Conservation (phyloP, 2,888 invertebrate species). For the Thelaira solivaga region DNA sequence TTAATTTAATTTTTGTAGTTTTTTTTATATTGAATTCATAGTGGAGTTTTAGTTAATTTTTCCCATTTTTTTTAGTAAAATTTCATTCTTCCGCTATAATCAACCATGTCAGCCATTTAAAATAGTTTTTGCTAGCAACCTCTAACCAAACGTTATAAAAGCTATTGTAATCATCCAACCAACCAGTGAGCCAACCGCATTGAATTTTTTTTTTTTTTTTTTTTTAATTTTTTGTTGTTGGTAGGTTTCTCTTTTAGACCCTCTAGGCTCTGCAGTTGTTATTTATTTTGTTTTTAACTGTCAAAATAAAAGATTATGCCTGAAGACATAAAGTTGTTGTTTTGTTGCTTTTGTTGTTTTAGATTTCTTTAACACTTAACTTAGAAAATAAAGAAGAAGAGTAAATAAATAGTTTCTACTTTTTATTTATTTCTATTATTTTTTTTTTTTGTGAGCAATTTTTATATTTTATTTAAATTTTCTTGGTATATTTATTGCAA, state of each 20-base stretch:
- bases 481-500: constrained; percentile 41
- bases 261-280: constrained; percentile 57
- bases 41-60: constrained; percentile 8
- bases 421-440: too few relatives aligned
- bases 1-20: constrained; percentile 63
- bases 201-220: constrained; percentile 21
- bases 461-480: constrained; percentile 63
- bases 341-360: constrained; percentile 13
- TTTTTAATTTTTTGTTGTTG: constrained; percentile 6
- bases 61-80: constrained; percentile 1
- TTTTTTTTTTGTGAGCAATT: too few relatives aligned
- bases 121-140: constrained; percentile 43
- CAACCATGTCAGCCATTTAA: constrained; percentile 56
- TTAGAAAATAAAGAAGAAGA: background rate
- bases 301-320: constrained; percentile 64
- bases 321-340: constrained; percentile 39
- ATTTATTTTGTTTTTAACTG: constrained; percentile 58
- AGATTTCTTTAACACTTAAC: constrained; percentile 34
- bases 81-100: constrained; percentile 59
- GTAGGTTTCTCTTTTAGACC: constrained; percentile 45
- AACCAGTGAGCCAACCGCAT: constrained; percentile 39
- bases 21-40: constrained; percentile 68
- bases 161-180: constrained; percentile 43
- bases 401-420: constrained; percentile 26
- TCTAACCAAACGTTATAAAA: constrained; percentile 34